A percentile compares a stretch with the other conserved stretches of the same genome.
Conservation (phyloP, 2,888 invertebrate genomes). For the Agrotis exclamationis region DNA sequence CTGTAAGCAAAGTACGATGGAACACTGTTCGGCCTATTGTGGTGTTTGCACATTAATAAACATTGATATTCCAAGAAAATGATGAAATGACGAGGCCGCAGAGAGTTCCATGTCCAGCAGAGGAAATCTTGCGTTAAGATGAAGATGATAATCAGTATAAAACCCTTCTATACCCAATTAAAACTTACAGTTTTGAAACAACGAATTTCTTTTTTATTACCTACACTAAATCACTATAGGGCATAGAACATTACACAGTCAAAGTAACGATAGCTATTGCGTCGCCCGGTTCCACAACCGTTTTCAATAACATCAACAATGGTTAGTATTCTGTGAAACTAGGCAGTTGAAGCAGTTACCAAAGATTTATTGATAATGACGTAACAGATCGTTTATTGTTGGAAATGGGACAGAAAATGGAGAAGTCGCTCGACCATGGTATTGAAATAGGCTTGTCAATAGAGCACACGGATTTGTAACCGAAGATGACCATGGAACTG, state of each 20-base stretch:
- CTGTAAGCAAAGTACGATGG: no score
- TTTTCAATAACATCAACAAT: conserved; percentile 44
- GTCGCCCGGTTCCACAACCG: conserved; percentile 21
- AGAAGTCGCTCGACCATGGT: conserved; percentile 25
- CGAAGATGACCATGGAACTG: neutral
- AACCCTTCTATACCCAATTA: neutral
- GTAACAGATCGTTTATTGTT: conserved; percentile 38
- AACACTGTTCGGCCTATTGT: no score
- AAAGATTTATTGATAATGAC: conserved; percentile 42
- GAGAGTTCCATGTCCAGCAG: neutral
- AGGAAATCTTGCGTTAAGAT: neutral
- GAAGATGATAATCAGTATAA: neutral
- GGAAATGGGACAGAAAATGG: conserved; percentile 50
- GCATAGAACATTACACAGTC: neutral
- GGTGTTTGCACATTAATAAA: no score
- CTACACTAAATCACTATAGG: neutral
- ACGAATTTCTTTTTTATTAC: neutral
- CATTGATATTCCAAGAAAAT: neutral
- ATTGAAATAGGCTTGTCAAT: conserved; percentile 37
- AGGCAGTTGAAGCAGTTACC: conserved; percentile 31
- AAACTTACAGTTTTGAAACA: neutral
- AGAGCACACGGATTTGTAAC: conserved; percentile 25
- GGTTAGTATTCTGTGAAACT: conserved; percentile 28
- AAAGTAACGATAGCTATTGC: conserved; percentile 9
- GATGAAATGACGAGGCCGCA: neutral